Percentiles rank a stretch among this genome's conserved stretches.
phyloP scores from a whole-genome alignment of 1,140 invertebrate species.

The Diabrotica undecimpunctata region DNA sequence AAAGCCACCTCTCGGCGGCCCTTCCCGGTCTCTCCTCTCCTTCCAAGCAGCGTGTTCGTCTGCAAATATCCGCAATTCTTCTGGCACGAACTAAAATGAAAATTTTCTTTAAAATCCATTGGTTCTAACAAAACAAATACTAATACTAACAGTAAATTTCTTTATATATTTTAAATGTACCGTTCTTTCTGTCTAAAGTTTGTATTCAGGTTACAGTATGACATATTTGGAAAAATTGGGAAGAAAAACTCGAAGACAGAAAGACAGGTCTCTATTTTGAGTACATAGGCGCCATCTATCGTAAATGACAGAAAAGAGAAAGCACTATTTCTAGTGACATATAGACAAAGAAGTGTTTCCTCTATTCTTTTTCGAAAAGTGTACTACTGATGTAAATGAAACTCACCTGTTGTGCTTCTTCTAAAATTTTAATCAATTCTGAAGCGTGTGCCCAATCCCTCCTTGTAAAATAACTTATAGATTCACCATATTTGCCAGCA shows the following conservation, averaged over 20 bases:
- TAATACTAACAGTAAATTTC: not conserved
- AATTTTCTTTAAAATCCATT: not conserved
- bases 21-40: constrained; percentile 50
- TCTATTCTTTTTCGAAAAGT: not conserved
- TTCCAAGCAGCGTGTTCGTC: constrained; percentile 62
- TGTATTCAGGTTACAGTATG: not conserved
- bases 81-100: constrained; percentile 54
- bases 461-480: constrained; percentile 76
- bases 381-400: not conserved
- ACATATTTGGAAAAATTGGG: not conserved
- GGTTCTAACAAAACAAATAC: not conserved
- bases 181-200: too few species aligned
- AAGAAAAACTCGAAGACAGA: not conserved
- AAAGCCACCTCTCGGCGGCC: constrained; percentile 34
- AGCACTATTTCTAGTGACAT: too few species aligned
- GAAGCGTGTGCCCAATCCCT: constrained; percentile 74
- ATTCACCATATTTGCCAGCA: constrained; percentile 77
- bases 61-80: constrained; percentile 69
- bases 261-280: not conserved
- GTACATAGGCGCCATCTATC: too few species aligned
- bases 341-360: not conserved
- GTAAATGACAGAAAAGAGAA: too few species aligned
- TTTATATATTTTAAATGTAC: not conserved
- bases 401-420: constrained; percentile 65
- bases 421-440: constrained; percentile 79